Base-by-base conservation (phyloP, 1,140 invertebrate species). In the Diuraphis noxia region DNA sequence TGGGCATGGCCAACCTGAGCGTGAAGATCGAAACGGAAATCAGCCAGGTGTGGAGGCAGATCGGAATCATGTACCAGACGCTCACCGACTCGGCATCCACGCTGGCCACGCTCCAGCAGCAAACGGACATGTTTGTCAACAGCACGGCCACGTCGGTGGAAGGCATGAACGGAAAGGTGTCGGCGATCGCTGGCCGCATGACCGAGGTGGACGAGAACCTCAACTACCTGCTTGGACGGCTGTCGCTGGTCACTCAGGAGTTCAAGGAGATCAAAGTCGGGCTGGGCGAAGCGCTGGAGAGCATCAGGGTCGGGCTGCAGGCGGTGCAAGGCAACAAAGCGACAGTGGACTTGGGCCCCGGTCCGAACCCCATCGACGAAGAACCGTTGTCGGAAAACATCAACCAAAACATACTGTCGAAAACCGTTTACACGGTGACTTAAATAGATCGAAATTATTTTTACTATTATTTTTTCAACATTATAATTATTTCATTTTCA, bases 241-340 rank as follows among this genome's bases (percentile, higher is more conserved):
- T 98, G 46, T 96, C 96, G 0, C 94, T 98, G 0, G 96, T 98
- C 21, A 97, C 97, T 2, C 96, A 97, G 92, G 97, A 98, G 94
- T 98, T 98, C 94, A 96, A 96, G 93, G 96, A 96, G 93, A 97
- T 98, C 77, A 98, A 97, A 93, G 95, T 94, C 17, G 96, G 96
- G 0, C 94, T 97, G 0, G 96, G 96, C 0, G 94, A 95, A 1
- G 96, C 96, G 0, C 93, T 97, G 23, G 96, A 96, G 89, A 96
- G 96, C 92, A 96, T 97, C 23, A 96, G 96, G 92, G 95, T 94
- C 25, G 96, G 95, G 56, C 96, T 97, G 92, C 95, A 95, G 85
- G 94, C 95, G 40, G 86, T 92, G 4, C 92, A 92, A 40, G 77
- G 72, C 36, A 92, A 95, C 96, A 91, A 91, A 6, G 10, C 43